A percentile compares a stretch with the other conserved stretches of the same genome.
These are phyloP conservation scores for Stratiolaelaps scimitus DNA, from an alignment of 1,140 invertebrate species.

Conservation along the genomic window DNA sequence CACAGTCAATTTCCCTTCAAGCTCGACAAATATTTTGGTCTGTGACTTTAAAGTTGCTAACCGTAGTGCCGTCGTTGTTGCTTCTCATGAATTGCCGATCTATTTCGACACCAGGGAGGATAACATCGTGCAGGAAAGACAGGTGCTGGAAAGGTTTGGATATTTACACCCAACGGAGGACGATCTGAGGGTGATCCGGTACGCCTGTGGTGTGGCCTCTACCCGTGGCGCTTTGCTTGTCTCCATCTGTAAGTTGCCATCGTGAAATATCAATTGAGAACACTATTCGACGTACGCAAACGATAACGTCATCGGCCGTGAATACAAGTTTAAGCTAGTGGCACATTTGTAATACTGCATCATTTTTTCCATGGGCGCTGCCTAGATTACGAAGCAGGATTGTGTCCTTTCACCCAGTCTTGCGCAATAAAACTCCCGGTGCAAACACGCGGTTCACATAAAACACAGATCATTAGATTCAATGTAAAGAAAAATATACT, in stretches of 20 bases:
- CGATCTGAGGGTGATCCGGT: conserved; percentile 56
- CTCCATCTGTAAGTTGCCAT: conserved; percentile 51
- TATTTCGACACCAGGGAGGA: conserved; percentile 1
- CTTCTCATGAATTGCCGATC: not conserved
- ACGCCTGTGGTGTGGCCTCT: conserved; percentile 60
- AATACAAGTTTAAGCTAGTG: too few species aligned
- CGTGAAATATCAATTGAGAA: not conserved
- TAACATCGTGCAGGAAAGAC: conserved; percentile 27
- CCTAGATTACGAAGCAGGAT: not conserved
- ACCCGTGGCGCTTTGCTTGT: conserved; percentile 65
- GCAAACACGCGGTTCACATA: too few species aligned
- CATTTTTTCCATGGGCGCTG: not conserved
- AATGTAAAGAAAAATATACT: too few species aligned
- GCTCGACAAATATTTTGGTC: not conserved
- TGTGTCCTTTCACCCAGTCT: too few species aligned
- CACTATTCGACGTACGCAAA: not conserved
- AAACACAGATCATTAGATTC: too few species aligned
- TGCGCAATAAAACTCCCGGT: too few species aligned
- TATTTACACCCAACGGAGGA: conserved; percentile 47
- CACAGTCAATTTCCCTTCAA: too few species aligned
- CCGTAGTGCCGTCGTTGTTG: not conserved
- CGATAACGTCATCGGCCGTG: not conserved
- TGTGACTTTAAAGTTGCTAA: too few species aligned
- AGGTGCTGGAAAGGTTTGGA: conserved; percentile 32
- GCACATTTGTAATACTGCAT: too few species aligned